Evolutionary conservation across 1,140 invertebrate species (phyloP).

Genomic region (Bombus turneri): DNA sequence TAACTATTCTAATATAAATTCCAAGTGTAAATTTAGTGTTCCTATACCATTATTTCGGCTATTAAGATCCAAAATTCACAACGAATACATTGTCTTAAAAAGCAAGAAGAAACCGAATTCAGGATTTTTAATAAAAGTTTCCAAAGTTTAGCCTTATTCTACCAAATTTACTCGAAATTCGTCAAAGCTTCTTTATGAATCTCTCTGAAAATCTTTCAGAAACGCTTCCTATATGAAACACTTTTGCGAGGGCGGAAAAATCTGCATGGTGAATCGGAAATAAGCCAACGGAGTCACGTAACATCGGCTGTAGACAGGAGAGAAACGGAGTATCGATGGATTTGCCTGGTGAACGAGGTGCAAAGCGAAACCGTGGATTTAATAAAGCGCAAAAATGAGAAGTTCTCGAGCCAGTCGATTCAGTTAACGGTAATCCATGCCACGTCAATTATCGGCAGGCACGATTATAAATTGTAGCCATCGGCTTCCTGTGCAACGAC

Average conservation of each 20-base stretch:
- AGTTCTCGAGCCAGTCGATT: slow-evolving; percentile 40
- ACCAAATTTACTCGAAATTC: background rate
- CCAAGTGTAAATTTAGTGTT: too few species aligned
- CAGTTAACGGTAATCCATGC: slow-evolving; percentile 54
- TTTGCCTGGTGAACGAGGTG: slow-evolving; percentile 7
- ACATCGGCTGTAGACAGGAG: background rate
- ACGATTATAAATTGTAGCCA: slow-evolving; percentile 60
- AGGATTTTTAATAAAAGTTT: background rate
- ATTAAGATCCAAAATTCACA: too few species aligned
- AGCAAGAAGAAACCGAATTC: too few species aligned
- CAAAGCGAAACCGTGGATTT: slow-evolving; percentile 46
- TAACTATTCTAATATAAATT: too few species aligned
- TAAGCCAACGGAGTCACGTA: background rate
- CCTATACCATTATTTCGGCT: too few species aligned
- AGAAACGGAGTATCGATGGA: background rate
- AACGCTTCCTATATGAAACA: background rate
- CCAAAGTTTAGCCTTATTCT: background rate
- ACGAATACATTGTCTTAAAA: too few species aligned
- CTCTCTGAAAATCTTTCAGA: background rate
- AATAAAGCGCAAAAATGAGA: slow-evolving; percentile 63
- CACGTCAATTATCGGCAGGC: slow-evolving; percentile 65
- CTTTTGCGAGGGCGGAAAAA: background rate
- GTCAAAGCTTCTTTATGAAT: background rate
- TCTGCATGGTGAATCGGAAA: background rate
- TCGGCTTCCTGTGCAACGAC: slow-evolving; percentile 46